phyloP scores from a whole-genome alignment of 2,888 invertebrate species.

The Coelogynopora nodosa region DNA sequence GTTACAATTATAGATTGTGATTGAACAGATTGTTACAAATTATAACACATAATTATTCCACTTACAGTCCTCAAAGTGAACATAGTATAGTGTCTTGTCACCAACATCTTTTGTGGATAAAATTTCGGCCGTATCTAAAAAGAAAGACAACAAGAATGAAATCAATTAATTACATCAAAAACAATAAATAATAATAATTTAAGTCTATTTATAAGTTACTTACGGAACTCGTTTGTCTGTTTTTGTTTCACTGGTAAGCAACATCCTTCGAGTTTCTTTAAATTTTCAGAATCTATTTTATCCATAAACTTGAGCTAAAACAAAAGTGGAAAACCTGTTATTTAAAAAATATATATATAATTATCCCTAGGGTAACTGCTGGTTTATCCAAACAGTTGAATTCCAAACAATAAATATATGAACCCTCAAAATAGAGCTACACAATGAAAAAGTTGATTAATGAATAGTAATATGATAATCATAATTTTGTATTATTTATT shows the following conservation, averaged over 20 bases:
- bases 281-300: neutral
- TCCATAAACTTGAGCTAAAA: neutral
- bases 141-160: neutral
- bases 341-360: neutral
- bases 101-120: neutral
- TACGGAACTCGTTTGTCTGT: neutral
- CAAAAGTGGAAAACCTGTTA: too few species aligned
- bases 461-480: neutral
- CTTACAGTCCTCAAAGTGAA: constrained; percentile 47
- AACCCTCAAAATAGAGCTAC: too few species aligned
- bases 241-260: neutral
- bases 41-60: too few species aligned
- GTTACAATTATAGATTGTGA: too few species aligned
- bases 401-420: too few species aligned
- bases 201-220: too few species aligned
- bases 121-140: neutral
- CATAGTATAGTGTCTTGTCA: constrained; percentile 43
- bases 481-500: neutral
- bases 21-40: too few species aligned
- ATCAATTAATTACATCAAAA: neutral
- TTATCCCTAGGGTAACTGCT: neutral
- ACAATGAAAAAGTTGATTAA: too few species aligned
- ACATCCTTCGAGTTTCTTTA: neutral
- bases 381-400: too few species aligned
- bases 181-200: too few species aligned